Conservation (phyloP, 2,888 invertebrate species). For the Odontothrips loti region DNA sequence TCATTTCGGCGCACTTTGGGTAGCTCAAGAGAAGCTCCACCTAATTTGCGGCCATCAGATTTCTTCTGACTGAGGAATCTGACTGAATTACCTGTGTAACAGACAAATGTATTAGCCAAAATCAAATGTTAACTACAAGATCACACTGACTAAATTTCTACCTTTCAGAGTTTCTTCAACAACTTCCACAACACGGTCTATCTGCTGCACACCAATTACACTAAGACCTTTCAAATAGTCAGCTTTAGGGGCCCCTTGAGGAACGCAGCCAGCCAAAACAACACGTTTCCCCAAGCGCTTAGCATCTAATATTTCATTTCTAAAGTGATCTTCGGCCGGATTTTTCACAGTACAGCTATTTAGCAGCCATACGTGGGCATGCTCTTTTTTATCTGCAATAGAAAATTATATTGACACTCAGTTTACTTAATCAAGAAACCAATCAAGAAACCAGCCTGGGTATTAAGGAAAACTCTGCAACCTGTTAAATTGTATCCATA, state of each 20-base stretch:
- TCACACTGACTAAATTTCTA: constrained; percentile 38
- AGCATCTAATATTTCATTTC: constrained; percentile 80
- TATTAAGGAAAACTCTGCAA: constrained; percentile 38
- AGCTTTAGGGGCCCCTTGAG: constrained; percentile 83
- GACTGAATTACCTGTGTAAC: constrained; percentile 61
- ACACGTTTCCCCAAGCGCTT: constrained; percentile 70
- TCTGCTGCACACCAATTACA: constrained; percentile 97
- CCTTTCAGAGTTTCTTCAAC: constrained; percentile 97
- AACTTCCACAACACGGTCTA: constrained; percentile 93
- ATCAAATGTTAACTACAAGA: not conserved
- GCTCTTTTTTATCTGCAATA: constrained; percentile 60
- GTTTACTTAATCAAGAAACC: not conserved
- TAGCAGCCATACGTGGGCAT: constrained; percentile 89
- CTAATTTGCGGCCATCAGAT: constrained; percentile 68
- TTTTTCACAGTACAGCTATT: constrained; percentile 98
- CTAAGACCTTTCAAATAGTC: constrained; percentile 72
- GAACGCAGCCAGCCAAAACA: constrained; percentile 96
- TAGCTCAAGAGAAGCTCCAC: constrained; percentile 79
- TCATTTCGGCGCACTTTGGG: constrained; percentile 96
- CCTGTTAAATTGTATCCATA: constrained; percentile 79
- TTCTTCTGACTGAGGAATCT: constrained; percentile 78
- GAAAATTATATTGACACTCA: not conserved
- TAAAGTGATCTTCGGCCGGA: constrained; percentile 93
- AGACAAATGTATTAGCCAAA: constrained; percentile 11
- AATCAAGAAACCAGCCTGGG: constrained; percentile 38